Evolutionary conservation across 2,113 vertebrate species (phyloP), one percentile per base, ranked within the genome.

Genomic region (Indicator indicator): DNA sequence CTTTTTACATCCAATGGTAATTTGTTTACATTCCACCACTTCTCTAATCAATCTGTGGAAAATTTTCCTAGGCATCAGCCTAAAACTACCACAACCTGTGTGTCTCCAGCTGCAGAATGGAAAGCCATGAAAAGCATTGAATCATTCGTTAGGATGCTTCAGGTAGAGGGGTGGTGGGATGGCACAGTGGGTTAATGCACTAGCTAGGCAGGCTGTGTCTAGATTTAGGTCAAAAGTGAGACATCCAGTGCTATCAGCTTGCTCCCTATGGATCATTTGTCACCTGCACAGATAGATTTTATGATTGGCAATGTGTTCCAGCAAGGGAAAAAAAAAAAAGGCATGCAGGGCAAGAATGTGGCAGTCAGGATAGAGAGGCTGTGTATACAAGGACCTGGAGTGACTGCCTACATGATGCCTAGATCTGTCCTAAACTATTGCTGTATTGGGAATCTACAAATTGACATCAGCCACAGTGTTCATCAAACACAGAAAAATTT

Each of bases 211-310:
- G 83, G 21, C 56, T 75, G 69, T 65, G 21, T 55, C 59, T 82
- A 76, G 46, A 95, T 86, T 84, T 92, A 82, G 78, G 85, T 93
- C 87, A 94, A 65, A 89, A 92, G 27, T 64, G 33, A 82, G 68
- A 92, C 26, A 64, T 62, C 80, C 64, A 65, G 30, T 58, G 58
- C 8, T 74, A 87, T 86, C 55, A 89, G 14, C 48, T 94, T 83
- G 42, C 16, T 74, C 79, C 76, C 83, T 64, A 6, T 62, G 63
- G 52, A 50, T 72, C 69, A 88, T 81, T 90, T 94, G 72, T 93
- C 65, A 94, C 52, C 72, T 65, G 56, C 24, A 68, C 23, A 83
- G 50, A 72, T 70, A 68, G 21, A 62, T 83, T 91, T 94, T 80
- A 71, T 83, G 60, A 89, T n/a, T 83, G 38, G 14, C 44, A 93